A percentile compares a stretch with the other conserved stretches of the same genome.
These are phyloP conservation scores for Megalops cyprinoides DNA, from an alignment of 2,797 vertebrate genomes.

Conservation along the genomic window DNA sequence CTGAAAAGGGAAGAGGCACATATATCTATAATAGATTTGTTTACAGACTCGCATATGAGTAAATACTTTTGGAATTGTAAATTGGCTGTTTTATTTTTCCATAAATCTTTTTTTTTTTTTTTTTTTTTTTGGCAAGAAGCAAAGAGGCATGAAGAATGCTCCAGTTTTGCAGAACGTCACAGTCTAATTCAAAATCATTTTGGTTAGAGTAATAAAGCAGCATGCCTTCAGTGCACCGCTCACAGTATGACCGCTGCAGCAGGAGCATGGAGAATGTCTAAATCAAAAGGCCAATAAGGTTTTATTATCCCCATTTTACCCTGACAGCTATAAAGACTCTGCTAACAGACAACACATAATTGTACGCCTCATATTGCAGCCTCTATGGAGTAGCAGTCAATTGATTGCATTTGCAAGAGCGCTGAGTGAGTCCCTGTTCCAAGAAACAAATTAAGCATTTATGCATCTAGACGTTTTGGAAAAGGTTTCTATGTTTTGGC, in stretches of 20 bases:
- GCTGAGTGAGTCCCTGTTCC: neutral
- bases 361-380: neutral
- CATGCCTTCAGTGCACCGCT: too few relatives aligned
- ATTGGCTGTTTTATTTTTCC: too few relatives aligned
- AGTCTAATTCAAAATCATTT: neutral
- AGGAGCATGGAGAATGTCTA: neutral
- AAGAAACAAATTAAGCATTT: neutral
- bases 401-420: neutral
- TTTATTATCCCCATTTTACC: constrained; percentile 15
- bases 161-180: neutral
- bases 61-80: too few relatives aligned
- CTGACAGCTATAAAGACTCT: constrained; percentile 21
- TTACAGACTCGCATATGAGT: too few relatives aligned
- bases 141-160: constrained; percentile 4
- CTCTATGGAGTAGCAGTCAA: constrained; percentile 5
- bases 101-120: neutral
- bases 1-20: neutral
- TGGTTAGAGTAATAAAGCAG: neutral
- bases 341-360: constrained; percentile 19
- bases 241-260: neutral
- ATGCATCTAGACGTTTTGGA: neutral
- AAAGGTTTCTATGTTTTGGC: neutral
- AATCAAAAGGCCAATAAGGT: neutral
- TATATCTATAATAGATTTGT: neutral
- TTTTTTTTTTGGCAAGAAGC: too few relatives aligned